Conservation (phyloP, 1,140 invertebrate species). For the Bombus haemorrhoidalis region DNA sequence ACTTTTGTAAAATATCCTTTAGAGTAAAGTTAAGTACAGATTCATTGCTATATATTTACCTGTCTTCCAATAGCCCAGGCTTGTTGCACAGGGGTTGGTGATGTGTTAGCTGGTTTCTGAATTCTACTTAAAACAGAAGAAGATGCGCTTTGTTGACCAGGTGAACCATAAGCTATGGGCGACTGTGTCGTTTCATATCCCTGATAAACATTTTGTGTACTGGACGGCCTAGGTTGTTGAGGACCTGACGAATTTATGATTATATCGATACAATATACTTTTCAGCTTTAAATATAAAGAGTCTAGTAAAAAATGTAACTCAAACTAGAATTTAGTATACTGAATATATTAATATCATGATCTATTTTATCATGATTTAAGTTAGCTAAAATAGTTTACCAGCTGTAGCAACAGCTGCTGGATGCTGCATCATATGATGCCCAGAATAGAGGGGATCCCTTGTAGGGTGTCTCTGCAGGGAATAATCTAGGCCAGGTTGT, state of each 20-base stretch:
- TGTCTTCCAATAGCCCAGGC: constrained; percentile 84
- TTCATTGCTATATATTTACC: constrained; percentile 57
- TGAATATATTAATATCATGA: no score
- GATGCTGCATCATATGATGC: constrained; percentile 82
- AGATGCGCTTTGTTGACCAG: constrained; percentile 81
- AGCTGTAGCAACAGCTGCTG: constrained; percentile 76
- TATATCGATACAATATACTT: neutral
- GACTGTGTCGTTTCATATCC: constrained; percentile 88
- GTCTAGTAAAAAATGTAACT: neutral
- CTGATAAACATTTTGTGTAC: constrained; percentile 87
- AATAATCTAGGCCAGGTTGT: constrained; percentile 90
- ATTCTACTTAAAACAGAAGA: constrained; percentile 85
- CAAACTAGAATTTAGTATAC: no score
- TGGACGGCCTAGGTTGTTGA: constrained; percentile 85
- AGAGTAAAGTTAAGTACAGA: neutral
- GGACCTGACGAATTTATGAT: constrained; percentile 70
- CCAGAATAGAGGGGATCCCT: constrained; percentile 78
- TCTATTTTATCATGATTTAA: neutral
- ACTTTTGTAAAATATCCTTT: neutral
- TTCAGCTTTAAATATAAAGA: neutral
- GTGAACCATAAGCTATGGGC: constrained; percentile 86
- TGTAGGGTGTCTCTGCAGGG: constrained; percentile 84
- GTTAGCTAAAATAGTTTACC: constrained; percentile 57
- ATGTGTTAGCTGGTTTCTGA: constrained; percentile 86
- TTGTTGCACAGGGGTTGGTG: constrained; percentile 86